A percentile compares a stretch with the other conserved stretches of the same genome.
Evolutionary conservation across 2,797 vertebrate species (phyloP).

Genomic region (Acropternis orthonyx): DNA sequence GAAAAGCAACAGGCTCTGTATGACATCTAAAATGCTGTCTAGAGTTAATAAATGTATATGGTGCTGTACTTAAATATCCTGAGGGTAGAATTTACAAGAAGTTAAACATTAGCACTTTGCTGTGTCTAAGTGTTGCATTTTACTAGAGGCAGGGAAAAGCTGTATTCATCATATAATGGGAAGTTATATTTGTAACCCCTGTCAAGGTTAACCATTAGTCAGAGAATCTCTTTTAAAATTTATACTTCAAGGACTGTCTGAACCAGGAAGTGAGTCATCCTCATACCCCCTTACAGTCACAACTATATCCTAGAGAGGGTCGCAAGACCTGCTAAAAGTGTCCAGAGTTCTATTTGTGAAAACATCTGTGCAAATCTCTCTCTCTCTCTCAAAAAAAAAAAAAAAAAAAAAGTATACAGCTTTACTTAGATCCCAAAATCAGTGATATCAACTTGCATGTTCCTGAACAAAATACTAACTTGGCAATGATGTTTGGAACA

Average conservation of each 20-base stretch:
- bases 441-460: not conserved
- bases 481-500: slow-evolving; percentile 1
- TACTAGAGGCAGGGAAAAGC: not conserved
- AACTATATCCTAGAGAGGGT: not conserved
- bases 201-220: slow-evolving; percentile 1
- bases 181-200: not conserved
- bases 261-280: not conserved
- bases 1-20: slow-evolving; percentile 1
- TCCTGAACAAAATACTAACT: slow-evolving; percentile 12
- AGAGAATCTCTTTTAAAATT: not conserved
- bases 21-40: slow-evolving; percentile 11
- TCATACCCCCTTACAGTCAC: not conserved
- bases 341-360: not conserved
- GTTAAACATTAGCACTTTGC: slow-evolving; percentile 46
- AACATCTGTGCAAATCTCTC: not conserved
- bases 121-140: slow-evolving; percentile 50
- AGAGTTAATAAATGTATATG: slow-evolving; percentile 44
- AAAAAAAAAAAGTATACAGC: not conserved
- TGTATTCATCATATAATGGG: not conserved
- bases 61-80: slow-evolving; percentile 19
- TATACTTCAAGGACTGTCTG: not conserved
- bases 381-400: too few relatives aligned
- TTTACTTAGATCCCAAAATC: not conserved
- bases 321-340: not conserved
- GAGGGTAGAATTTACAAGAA: slow-evolving; percentile 42